Evolutionary conservation across 53 echinoderm and acorn worm species (phyloP), one percentile per base, ranked within the genome.

Genomic region (Mesocentrotus franciscanus): DNA sequence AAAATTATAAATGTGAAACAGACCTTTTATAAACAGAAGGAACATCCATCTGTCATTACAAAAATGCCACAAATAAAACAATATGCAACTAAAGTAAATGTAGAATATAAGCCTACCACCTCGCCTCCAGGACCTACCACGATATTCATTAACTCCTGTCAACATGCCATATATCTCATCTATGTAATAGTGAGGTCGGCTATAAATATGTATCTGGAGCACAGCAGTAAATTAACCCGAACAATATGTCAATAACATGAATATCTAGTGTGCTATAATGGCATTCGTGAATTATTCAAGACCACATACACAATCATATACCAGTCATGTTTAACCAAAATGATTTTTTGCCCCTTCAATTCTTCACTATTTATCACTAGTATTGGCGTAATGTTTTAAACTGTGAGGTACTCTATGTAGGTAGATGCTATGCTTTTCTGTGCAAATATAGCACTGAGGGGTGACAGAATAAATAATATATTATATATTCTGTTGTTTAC

Each of bases 121-220:
- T 58, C 14, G 2, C 58, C 58, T 87, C 29, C n/a, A 84, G 20
- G 57, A 26, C 58, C 58, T 10, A 87, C 87, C 87, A 58, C 87
- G 42, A 81, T 42, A 39, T 81, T 81, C 36, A 87, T 87, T 11
- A 27, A 57, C n/a, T 56, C 57, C 15, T 87, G 27, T 84, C 26
- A n/a, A 59, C n/a, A 29, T 58, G 75, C n/a, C 30, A 78, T 78
- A 36, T 42, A 10, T 58, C 29, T 87, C 12, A 58, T 22, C 87
- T 34, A 87, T n/a, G 87, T 20, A 55, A 74, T 29, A 39, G 33
- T 76, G 81, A 87, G 58, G 87, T 58, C 58, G 87, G n/a, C 10
- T 34, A 87, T 58, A 27, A 58, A 27, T 58, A 87, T 87, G 87
- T 87, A 87, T 58, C 87, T 87, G 58, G 87, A 29, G 39, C 87